Base-by-base conservation (phyloP, 2,888 invertebrate species). In the Sinopyrophorus schimmeli region DNA sequence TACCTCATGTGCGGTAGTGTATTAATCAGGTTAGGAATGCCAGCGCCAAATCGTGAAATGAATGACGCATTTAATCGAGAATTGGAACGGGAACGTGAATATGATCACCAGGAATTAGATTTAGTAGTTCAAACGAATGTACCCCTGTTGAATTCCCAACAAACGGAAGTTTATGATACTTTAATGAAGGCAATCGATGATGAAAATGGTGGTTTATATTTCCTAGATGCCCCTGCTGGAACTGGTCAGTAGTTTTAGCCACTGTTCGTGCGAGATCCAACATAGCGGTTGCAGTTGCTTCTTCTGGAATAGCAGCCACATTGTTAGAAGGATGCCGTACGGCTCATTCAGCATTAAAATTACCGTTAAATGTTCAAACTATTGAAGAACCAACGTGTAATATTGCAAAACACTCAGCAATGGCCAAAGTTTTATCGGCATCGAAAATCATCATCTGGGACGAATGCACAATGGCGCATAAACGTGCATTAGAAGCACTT, bases 371-470 rank as follows among this genome's bases (percentile, higher is more conserved):
- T 31, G 31, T 70, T 14, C 50, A 55, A 26, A 51, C 1, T 3
- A 61, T 24, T 34, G 61, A 64, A 53, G 56, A 31, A 7, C 60
- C 70, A 52, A 54, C 52, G 3, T 73, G 70, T 53, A 68, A 68
- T 27, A 64, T 72, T 27, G 40, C 30, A 3, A 63, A 53, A 52
- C 48, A 54, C 16, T 54, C 58, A 30, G 55, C 32, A n/a, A 57
- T 58, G 40, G 67, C 55, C 7, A 59, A 61, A 54, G 55, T 69
- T 5, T 50, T n/a, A n/a, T n/a, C n/a, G n/a, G n/a, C n/a, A n/a
- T n/a, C n/a, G n/a, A 58, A 54, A 55, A 6, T 71, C 3, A 68
- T 74, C 7, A 51, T 75, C 23, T 73, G 67, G 70, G 72, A 74
- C 58, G 71, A 76, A 60, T 63, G 62, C 46, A 68, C 69, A 3